Percentiles rank a stretch among this genome's conserved stretches.
Conservation (phyloP, 1,140 invertebrate species). For the Camponotus vicinus region DNA sequence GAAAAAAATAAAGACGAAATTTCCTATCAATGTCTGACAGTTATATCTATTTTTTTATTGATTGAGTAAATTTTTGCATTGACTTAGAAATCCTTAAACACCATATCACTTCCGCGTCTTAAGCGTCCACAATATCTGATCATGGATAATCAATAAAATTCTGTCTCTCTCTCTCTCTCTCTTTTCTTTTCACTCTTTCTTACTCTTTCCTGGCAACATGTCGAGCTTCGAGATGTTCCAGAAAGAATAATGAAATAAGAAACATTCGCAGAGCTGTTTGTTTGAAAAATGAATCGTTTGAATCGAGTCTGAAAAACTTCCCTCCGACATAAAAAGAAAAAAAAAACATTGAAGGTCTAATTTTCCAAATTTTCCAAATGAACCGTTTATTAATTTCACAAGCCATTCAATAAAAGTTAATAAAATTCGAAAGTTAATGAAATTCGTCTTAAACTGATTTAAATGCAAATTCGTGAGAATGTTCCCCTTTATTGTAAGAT, state of each 20-base stretch:
- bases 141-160: conserved; percentile 52
- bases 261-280: background rate
- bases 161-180: conserved; percentile 3
- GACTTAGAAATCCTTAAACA: conserved; percentile 5
- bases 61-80: background rate
- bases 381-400: background rate
- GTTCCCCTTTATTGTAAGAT: background rate
- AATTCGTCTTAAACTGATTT: background rate
- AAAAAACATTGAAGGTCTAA: background rate
- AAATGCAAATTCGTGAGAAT: background rate
- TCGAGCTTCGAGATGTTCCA: conserved; percentile 52
- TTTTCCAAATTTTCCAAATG: background rate
- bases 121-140: conserved; percentile 32
- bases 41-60: background rate
- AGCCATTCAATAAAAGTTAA: background rate
- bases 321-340: background rate
- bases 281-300: background rate
- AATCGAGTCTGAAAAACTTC: background rate
- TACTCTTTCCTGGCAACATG: background rate
- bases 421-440: background rate
- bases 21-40: background rate
- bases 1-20: background rate
- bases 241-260: conserved; percentile 19
- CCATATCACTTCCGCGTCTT: background rate
- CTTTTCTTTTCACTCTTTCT: background rate